phyloP scores from a whole-genome alignment of 2,888 invertebrate species.

The Drosophila kokeensis region DNA sequence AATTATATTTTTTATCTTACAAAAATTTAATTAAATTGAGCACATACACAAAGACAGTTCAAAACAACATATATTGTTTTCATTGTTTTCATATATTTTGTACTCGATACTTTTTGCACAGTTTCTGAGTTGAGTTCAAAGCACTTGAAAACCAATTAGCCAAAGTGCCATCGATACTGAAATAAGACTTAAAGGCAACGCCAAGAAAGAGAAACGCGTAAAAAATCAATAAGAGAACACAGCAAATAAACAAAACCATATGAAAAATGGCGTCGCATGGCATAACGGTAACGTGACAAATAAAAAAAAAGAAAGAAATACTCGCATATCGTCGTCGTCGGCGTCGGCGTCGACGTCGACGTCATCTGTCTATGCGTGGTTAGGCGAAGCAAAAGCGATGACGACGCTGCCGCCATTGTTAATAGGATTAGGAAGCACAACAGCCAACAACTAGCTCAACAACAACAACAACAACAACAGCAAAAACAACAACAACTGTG shows the following conservation, averaged over 20 bases:
- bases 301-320: constrained; percentile 10
- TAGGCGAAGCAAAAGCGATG: constrained; percentile 55
- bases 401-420: constrained; percentile 68
- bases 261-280: constrained; percentile 57
- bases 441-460: constrained; percentile 52
- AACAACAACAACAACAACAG: constrained; percentile 46
- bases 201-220: background rate
- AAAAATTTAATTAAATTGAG: background rate
- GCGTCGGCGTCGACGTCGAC: background rate
- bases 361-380: constrained; percentile 19
- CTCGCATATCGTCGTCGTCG: constrained; percentile 1
- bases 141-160: constrained; percentile 59
- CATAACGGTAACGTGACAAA: constrained; percentile 36
- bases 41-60: background rate
- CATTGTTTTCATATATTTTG: background rate
- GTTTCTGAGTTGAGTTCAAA: constrained; percentile 33
- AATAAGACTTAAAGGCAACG: constrained; percentile 13
- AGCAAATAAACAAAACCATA: constrained; percentile 34
- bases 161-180: constrained; percentile 1
- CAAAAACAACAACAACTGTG: constrained; percentile 5
- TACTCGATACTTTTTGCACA: background rate
- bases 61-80: background rate
- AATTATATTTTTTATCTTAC: background rate
- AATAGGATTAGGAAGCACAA: constrained; percentile 77
- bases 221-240: constrained; percentile 41